phyloP scores from a whole-genome alignment of 2,888 invertebrate genomes.

The Arge pagana region DNA sequence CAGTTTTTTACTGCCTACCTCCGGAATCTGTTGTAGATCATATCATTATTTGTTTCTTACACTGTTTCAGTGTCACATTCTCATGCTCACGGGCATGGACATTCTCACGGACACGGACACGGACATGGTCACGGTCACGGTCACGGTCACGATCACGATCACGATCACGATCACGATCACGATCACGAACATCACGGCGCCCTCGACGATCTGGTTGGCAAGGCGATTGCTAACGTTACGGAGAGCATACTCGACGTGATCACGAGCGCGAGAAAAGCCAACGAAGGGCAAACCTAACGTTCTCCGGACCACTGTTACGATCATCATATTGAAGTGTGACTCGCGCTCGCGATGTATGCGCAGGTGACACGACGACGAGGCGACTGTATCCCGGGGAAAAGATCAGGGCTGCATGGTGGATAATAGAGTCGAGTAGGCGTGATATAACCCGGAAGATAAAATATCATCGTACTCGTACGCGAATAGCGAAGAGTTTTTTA shows the following conservation, averaged over 20 bases:
- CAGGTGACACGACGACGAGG: too few relatives aligned
- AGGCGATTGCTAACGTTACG: slow-evolving; percentile 39
- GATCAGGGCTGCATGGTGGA: too few relatives aligned
- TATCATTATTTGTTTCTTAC: background rate
- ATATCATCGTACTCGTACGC: too few relatives aligned
- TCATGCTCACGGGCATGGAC: slow-evolving; percentile 27
- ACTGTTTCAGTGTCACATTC: slow-evolving; percentile 25
- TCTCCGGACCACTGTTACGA: too few relatives aligned
- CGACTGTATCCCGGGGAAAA: too few relatives aligned
- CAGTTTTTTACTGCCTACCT: too few relatives aligned
- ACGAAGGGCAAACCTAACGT: slow-evolving; percentile 1
- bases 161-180: slow-evolving; percentile 28
- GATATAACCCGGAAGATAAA: too few relatives aligned
- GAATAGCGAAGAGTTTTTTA: too few relatives aligned
- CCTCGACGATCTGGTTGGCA: slow-evolving; percentile 24
- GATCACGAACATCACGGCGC: slow-evolving; percentile 31
- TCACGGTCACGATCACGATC: slow-evolving; percentile 26
- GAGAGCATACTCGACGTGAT: slow-evolving; percentile 40
- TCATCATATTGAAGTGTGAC: too few relatives aligned
- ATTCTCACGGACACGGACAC: slow-evolving; percentile 32
- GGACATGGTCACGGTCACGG: slow-evolving; percentile 27
- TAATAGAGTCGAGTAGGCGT: too few relatives aligned
- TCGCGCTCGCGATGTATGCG: too few relatives aligned
- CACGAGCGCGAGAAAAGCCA: slow-evolving; percentile 32
- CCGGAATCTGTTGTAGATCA: too few relatives aligned